These are phyloP conservation scores for Anisognathus igniventris DNA, from an alignment of 2,797 vertebrate species.

Conservation along the genomic window DNA sequence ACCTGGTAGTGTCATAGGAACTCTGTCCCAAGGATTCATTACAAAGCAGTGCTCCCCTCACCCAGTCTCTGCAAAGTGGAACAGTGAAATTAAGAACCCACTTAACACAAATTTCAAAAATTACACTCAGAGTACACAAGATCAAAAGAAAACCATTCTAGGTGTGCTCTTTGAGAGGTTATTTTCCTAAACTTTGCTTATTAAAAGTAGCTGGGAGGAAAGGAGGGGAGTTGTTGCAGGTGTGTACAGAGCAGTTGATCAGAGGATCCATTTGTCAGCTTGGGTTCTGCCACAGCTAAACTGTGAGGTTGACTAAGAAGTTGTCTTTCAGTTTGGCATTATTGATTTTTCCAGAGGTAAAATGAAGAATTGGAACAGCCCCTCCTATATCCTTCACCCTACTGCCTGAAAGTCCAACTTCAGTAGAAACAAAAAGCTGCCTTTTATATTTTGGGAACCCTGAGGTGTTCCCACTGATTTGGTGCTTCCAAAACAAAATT, in stretches of 20 bases:
- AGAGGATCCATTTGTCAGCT: background rate
- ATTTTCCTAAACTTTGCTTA: background rate
- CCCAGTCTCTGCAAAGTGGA: background rate
- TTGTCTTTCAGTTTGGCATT: background rate
- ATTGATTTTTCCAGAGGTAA: background rate
- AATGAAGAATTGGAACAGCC: background rate
- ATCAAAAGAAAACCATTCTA: background rate
- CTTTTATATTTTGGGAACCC: background rate
- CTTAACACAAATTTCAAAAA: background rate
- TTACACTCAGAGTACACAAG: background rate
- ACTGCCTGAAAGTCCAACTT: background rate
- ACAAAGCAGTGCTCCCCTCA: background rate
- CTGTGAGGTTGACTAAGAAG: background rate
- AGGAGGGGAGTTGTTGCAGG: background rate
- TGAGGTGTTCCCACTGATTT: background rate
- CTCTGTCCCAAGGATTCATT: background rate
- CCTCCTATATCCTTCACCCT: background rate
- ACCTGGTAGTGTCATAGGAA: background rate
- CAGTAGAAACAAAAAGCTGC: background rate
- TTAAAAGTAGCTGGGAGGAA: background rate
- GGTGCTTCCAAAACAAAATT: background rate
- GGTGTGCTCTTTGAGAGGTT: background rate
- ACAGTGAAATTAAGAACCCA: background rate
- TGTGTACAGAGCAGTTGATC: background rate
- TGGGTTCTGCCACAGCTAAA: background rate